Base-by-base conservation (phyloP, 2,888 invertebrate species). In the Plusia festucae region DNA sequence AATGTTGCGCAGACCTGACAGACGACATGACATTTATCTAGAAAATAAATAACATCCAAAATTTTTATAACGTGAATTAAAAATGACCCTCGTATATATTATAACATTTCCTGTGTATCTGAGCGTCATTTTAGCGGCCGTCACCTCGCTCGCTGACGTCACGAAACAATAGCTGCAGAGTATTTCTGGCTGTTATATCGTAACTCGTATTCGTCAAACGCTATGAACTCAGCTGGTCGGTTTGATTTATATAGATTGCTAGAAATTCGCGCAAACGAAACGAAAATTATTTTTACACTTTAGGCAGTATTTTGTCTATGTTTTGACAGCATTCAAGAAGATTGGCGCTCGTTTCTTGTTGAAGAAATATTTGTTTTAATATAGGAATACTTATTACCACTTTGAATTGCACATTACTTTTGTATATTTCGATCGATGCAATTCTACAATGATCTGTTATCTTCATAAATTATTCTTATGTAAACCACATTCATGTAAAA, bases 111-210 rank as follows among this genome's bases (percentile, higher is more conserved):
- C 22, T 22, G 32, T n/a, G 27, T 30, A 15, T n/a, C 30, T 32
- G 32, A 65, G 70, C 77, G 67, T 75, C 79, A 79, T 82, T 81
- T 83, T 82, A 82, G 74, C 73, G 71, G 73, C 73, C 34, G 63
- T 73, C 73, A 66, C 66, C 61, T 72, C 76, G 77, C 70, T 62
- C 68, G 63, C 67, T 81, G 89, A 90, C 90, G 90, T 86, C 86
- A 88, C 80, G 80, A 83, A 90, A 91, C 90, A 89, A 90, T 89
- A 83, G 85, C 78, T 78, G 24, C 70, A 53, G 82, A 85, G 83
- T 90, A 88, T 90, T 88, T 85, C 70, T 73, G 84, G 77, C 76
- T 82, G 82, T 76, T 68, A 61, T 76, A 80, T 76, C 78, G 72
- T 73, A 78, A 73, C 70, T 75, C 71, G 76, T 72, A 85, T 84